Conservation (phyloP, 1,140 invertebrate genomes). For the Carcinoscorpius rotundicauda region DNA sequence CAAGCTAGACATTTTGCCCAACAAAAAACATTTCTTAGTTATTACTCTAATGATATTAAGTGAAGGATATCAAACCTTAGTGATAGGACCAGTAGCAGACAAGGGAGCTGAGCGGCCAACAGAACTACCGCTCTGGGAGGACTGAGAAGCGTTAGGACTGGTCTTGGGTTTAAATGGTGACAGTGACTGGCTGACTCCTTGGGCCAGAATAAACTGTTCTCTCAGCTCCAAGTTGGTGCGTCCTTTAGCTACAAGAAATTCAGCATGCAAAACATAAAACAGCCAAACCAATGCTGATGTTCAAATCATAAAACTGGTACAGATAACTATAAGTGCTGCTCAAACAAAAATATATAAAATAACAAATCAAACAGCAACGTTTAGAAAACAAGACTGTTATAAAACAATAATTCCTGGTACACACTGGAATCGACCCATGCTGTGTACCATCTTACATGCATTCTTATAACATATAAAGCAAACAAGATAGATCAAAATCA, state of each 20-base stretch:
- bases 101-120: constrained; percentile 40
- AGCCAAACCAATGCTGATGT: constrained; percentile 7
- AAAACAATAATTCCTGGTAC: not conserved
- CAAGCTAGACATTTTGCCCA: too few species aligned
- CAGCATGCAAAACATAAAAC: constrained; percentile 16
- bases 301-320: too few species aligned
- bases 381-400: constrained; percentile 21
- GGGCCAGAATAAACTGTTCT: constrained; percentile 95
- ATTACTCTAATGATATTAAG: too few species aligned
- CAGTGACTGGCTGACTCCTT: constrained; percentile 83
- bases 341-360: constrained; percentile 22
- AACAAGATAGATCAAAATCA: too few species aligned
- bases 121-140: constrained; percentile 43
- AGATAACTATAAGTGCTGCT: constrained; percentile 10
- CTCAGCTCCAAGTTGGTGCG: constrained; percentile 97
- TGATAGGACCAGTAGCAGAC: constrained; percentile 66
- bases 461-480: too few species aligned
- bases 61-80: constrained; percentile 54
- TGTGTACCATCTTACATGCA: too few species aligned
- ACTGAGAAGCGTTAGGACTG: constrained; percentile 52
- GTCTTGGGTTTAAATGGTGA: constrained; percentile 35
- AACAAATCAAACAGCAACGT: constrained; percentile 22
- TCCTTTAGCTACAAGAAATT: constrained; percentile 70
- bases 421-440: not conserved
- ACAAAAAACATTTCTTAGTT: too few species aligned